Evolutionary conservation across 2,113 vertebrate genomes (phyloP).

Genomic region (Epinephelus moara): DNA sequence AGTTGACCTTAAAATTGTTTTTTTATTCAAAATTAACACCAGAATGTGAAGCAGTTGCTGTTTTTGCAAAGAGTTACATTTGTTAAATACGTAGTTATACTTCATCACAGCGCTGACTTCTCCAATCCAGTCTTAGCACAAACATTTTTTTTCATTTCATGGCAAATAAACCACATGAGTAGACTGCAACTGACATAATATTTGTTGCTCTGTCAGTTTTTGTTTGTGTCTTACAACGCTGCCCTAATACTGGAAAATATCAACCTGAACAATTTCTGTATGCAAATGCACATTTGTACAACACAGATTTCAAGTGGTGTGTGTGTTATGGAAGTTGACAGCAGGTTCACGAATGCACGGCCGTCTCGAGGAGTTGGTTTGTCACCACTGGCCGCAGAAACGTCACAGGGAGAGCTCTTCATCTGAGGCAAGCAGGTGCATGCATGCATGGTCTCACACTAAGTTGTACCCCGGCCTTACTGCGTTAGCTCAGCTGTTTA

Average conservation of each 20-base stretch:
- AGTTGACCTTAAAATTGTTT: conserved; percentile 67
- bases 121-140: conserved; percentile 19
- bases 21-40: conserved; percentile 51
- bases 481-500: conserved; percentile 56
- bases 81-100: conserved; percentile 35
- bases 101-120: conserved; percentile 21
- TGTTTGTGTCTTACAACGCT: conserved; percentile 59
- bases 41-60: conserved; percentile 21
- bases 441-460: conserved; percentile 36
- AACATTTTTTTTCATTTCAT: conserved; percentile 50
- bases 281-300: conserved; percentile 73
- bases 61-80: conserved; percentile 20
- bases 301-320: conserved; percentile 55
- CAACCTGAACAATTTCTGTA: conserved; percentile 70
- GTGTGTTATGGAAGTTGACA: conserved; percentile 64
- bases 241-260: conserved; percentile 63
- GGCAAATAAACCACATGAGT: conserved; percentile 61
- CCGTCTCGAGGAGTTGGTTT: conserved; percentile 25
- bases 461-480: background rate
- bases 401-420: conserved; percentile 25
- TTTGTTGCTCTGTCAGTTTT: conserved; percentile 73
- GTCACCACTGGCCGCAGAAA: conserved; percentile 16
- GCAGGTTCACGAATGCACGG: conserved; percentile 42
- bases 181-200: conserved; percentile 69
- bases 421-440: conserved; percentile 34